Evolutionary conservation across 2,888 invertebrate species (phyloP).

Genomic region (Gastracanthus pulcherrimus): DNA sequence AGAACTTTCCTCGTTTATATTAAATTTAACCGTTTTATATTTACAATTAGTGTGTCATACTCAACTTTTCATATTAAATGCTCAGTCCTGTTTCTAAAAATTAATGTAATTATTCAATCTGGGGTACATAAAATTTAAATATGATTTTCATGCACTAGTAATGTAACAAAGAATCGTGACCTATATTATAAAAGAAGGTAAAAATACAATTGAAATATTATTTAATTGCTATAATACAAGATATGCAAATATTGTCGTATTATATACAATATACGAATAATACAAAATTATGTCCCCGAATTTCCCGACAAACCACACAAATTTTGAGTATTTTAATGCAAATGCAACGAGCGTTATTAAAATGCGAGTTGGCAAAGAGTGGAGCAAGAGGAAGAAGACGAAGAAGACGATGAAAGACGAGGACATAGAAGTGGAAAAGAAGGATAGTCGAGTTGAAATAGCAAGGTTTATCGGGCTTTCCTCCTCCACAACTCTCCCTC

Average conservation of each 20-base stretch:
- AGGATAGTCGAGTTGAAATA: neutral
- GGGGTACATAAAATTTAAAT: neutral
- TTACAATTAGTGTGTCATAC: neutral
- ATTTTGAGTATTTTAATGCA: no score
- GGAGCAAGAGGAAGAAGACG: neutral
- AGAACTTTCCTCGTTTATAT: neutral
- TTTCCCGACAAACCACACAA: neutral
- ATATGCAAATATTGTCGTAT: no score
- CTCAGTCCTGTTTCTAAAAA: neutral
- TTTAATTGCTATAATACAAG: no score
- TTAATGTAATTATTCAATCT: neutral
- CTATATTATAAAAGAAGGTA: no score
- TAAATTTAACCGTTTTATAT: neutral
- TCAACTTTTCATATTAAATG: no score
- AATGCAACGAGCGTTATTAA: neutral
- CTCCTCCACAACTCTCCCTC: neutral
- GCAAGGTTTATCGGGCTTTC: slow-evolving; percentile 31
- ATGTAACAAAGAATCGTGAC: no score
- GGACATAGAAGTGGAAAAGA: neutral
- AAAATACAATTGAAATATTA: no score
- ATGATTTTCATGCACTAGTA: neutral
- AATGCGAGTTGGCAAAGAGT: neutral
- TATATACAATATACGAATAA: no score
- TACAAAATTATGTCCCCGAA: no score
- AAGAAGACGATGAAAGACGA: neutral